Evolutionary conservation across 2,797 vertebrate species (phyloP).

Genomic region (Myotis vivesi): DNA sequence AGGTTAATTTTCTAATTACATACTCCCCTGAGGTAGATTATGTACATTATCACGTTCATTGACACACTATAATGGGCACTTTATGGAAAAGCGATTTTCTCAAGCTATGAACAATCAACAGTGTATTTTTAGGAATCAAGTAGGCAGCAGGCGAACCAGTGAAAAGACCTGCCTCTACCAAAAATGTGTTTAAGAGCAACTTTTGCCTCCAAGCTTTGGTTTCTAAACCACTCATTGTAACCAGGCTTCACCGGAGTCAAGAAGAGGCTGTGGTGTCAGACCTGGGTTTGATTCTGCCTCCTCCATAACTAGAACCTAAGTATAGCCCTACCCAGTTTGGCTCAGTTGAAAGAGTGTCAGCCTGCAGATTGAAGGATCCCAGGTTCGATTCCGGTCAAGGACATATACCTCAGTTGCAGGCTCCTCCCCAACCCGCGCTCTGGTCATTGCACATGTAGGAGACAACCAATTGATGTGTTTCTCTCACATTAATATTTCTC

Average conservation of each 20-base stretch:
- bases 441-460: no score
- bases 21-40: slow-evolving; percentile 78
- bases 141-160: slow-evolving; percentile 45
- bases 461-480: no score
- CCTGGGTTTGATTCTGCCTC: background rate
- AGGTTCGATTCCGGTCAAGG: no score
- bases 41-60: slow-evolving; percentile 72
- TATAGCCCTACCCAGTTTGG: no score
- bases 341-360: no score
- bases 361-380: no score
- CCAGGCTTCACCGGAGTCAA: background rate
- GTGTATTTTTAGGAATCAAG: slow-evolving; percentile 76
- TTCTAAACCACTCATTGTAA: background rate
- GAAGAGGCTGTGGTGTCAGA: background rate
- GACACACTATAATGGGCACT: slow-evolving; percentile 74
- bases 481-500: no score
- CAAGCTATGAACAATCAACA: slow-evolving; percentile 60
- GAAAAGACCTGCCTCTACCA: background rate
- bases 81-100: slow-evolving; percentile 76
- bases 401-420: no score
- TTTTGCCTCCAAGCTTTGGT: background rate
- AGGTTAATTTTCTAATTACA: slow-evolving; percentile 86
- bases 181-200: slow-evolving; percentile 13
- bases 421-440: no score
- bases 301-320: background rate